Base-by-base conservation (phyloP, 2,113 vertebrate species). In the Platysteira castanea region DNA sequence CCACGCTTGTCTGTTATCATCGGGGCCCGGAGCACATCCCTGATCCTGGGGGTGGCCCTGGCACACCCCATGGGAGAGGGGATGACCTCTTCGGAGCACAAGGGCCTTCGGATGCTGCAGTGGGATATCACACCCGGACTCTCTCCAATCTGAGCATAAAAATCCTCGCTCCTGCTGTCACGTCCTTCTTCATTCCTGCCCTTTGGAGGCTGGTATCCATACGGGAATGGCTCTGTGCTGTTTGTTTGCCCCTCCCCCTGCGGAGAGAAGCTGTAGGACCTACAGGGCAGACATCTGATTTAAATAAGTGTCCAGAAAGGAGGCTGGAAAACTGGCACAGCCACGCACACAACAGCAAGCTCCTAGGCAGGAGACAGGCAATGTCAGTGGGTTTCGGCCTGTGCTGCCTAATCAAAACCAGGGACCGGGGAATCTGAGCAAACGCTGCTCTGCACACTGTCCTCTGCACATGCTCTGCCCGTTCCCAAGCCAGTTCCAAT, bases 81-180 rank as follows among this genome's bases (percentile, higher is more conserved):
- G 5, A 31, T 2, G 10, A 50, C 24, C 10, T 49, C 44, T 60
- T 39, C 0, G 0, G 7, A 37, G 10, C 1, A 5, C 67, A 15
- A 42, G 13, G 9, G 18, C 44, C 42, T 61, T 22, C 31, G 76
- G 41, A n/a, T 52, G 33, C 39, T 15, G 2, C 33, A 15, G 26
- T 0, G 0, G 23, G 31, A 73, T 49, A 53, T 50, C 33, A 53
- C 52, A 41, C 6, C 15, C 0, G 0, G 37, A 12, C 5, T 6
- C 14, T 76, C 23, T 42, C 14, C 33, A 20, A 0, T 18, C 15
- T 31, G 22, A 57, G 13, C 21, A 17, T 7, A 35, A 54, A 82
- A 79, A 20, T 33, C 41, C 18, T 50, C 2, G 1, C 21, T 63
- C 17, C 1, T 2, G 6, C 39, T n/a, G 31, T 47, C 4, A 3